Conservation (phyloP, 2,888 invertebrate genomes). For the Oeneis ivallda region DNA sequence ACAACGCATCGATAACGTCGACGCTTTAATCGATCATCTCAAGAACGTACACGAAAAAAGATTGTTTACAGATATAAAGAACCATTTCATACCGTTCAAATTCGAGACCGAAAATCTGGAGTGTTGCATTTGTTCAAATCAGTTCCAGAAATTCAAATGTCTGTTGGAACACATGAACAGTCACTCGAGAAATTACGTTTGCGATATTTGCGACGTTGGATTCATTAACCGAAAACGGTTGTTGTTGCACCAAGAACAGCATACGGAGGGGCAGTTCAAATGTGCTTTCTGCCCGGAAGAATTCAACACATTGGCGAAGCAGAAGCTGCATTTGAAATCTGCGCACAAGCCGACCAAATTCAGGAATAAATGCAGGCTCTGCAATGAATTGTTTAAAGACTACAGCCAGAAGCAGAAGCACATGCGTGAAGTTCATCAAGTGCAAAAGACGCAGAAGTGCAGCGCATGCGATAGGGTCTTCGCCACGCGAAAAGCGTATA, state of each 20-base stretch:
- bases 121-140: conserved; percentile 41
- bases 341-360: conserved; percentile 56
- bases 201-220: conserved; percentile 48
- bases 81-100: conserved; percentile 53
- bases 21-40: conserved; percentile 53
- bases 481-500: conserved; percentile 42
- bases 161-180: conserved; percentile 53
- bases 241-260: conserved; percentile 41
- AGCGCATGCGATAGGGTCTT: conserved; percentile 51
- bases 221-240: conserved; percentile 48
- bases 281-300: conserved; percentile 63
- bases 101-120: conserved; percentile 43
- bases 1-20: conserved; percentile 44
- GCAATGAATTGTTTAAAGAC: conserved; percentile 50
- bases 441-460: conserved; percentile 41
- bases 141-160: conserved; percentile 42
- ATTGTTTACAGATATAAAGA: conserved; percentile 43
- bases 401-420: conserved; percentile 47
- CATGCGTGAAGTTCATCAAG: conserved; percentile 44
- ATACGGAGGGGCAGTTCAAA: conserved; percentile 43
- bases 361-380: conserved; percentile 49
- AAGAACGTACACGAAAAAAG: conserved; percentile 38
- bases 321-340: conserved; percentile 57
- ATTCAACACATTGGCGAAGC: conserved; percentile 55
- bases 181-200: conserved; percentile 53